Evolutionary conservation across 2,888 invertebrate genomes (phyloP), one percentile per base, ranked within the genome.

Genomic region (Zygothrica quintamaculata): DNA sequence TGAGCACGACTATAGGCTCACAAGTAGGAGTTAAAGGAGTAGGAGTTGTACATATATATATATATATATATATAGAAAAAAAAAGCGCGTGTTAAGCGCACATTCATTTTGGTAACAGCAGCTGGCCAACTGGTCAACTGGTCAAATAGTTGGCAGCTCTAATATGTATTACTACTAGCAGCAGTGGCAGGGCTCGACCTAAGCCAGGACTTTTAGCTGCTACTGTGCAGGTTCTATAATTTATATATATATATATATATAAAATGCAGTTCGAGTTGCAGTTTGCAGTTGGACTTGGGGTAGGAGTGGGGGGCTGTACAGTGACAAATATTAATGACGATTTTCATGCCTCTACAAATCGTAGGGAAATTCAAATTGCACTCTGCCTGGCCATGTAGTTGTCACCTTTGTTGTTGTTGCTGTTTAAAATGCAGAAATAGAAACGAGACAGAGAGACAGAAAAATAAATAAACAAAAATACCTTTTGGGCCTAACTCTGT

Each of bases 321-420:
- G 89, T 88, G 89, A 88, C 88, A 88, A 88, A 88, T 88, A 88
- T 88, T 88, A 89, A 88, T 88, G 88, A 88, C 88, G 81, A 85
- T 88, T 88, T 87, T 89, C 88, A 87, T 86, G 77, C 84, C 84
- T 87, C 74, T 80, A 74, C 72, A 72, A 72, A 72, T 72, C 72
- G 74, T 29, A 52, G 34, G 11, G 25, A 12, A 43, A 18, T 13
- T 7, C 12, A 8, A 46, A 26, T 43, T 33, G 29, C 29, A n/a
- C 39, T 42, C 29, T 16, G 37, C 31, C 26, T 53, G 60, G 8
- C 40, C 68, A 55, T 73, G 68, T 34, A 46, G 29, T 44, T 61
- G 65, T 65, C 68, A 59, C 40, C 52, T 9, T 34, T 47, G 22
- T 31, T 60, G 39, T 39, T 47, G 43, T 37, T 57, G 65, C 81